Conservation (phyloP, 1,140 invertebrate species). For the Saxidomus purpurata region DNA sequence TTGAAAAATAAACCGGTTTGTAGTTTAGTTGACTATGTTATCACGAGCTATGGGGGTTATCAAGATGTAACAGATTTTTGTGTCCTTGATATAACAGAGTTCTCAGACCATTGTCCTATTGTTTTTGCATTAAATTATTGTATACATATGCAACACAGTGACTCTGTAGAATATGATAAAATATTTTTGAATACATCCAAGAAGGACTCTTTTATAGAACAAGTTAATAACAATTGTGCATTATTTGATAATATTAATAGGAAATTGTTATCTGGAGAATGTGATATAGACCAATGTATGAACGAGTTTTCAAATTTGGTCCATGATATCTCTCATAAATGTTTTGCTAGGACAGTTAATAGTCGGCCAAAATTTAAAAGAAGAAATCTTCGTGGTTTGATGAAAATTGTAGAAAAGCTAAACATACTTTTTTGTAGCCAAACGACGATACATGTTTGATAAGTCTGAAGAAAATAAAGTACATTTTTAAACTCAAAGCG, state of each 20-base stretch:
- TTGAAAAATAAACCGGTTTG: neutral
- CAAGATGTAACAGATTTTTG: neutral
- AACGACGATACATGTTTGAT: neutral
- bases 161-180: neutral
- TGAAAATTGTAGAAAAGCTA: neutral
- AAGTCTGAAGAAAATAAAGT: neutral
- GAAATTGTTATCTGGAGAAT: neutral
- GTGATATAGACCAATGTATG: conserved; percentile 11
- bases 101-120: conserved; percentile 11
- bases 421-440: neutral
- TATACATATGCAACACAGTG: neutral
- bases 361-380: neutral
- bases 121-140: neutral
- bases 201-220: neutral
- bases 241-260: neutral
- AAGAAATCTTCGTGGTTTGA: conserved; percentile 10
- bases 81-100: conserved; percentile 12
- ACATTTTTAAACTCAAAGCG: neutral
- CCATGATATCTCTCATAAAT: neutral
- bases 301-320: neutral
- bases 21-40: conserved; percentile 35
- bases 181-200: neutral
- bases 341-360: neutral
- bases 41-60: neutral
- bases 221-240: neutral